These are phyloP conservation scores for Crotalus adamanteus DNA, from an alignment of 2,797 vertebrate species.

Conservation along the genomic window DNA sequence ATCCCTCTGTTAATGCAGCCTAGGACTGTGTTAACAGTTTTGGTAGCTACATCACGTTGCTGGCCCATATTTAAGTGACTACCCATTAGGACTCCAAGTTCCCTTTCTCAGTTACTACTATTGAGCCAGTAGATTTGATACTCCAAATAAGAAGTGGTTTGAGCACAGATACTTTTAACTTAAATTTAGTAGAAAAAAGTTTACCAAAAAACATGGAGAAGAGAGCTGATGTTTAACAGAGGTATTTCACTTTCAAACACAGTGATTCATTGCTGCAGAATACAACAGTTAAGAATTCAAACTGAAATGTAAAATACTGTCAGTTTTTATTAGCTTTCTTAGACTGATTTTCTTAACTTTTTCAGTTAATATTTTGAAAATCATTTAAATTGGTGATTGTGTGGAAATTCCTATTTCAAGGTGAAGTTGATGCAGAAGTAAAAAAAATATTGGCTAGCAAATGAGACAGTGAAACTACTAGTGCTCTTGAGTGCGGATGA, in stretches of 20 bases:
- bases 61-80: neutral
- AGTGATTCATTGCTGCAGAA: neutral
- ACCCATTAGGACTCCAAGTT: neutral
- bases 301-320: slow-evolving; percentile 15
- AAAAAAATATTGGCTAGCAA: slow-evolving; percentile 10
- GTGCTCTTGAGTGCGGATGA: neutral
- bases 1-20: neutral
- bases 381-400: slow-evolving; percentile 2
- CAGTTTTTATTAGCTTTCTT: slow-evolving; percentile 21
- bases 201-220: neutral
- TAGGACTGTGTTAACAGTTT: neutral
- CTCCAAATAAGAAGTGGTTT: neutral
- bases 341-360: slow-evolving; percentile 2
- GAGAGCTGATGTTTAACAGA: neutral
- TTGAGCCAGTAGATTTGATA: neutral
- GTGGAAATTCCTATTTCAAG: neutral
- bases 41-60: neutral
- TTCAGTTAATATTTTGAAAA: slow-evolving; percentile 14
- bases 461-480: neutral
- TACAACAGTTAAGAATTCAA: neutral
- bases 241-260: slow-evolving; percentile 15
- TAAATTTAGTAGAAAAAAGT: neutral
- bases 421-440: neutral
- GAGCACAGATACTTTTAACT: neutral
- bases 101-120: neutral